Evolutionary conservation across 1,140 invertebrate genomes (phyloP).

Genomic region (Stenopsyche tienmushanensis): DNA sequence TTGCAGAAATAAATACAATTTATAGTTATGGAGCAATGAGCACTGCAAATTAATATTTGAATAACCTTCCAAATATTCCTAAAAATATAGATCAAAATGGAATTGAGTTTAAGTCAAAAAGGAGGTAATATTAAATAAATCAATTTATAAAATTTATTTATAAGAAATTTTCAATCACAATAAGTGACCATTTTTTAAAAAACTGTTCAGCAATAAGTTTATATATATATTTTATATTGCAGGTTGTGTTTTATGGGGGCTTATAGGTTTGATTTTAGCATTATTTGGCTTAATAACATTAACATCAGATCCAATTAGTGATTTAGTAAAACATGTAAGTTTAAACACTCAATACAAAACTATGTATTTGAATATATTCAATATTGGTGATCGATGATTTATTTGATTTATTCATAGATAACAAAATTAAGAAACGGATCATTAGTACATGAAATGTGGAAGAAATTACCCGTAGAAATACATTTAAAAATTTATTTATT

Average conservation of each 20-base stretch:
- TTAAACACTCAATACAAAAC: not conserved
- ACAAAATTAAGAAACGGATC: conserved; percentile 26
- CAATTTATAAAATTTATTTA: not conserved
- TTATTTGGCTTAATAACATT: conserved; percentile 8
- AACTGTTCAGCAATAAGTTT: too few species aligned
- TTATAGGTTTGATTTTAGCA: conserved; percentile 2
- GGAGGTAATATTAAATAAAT: not conserved
- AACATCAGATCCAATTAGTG: not conserved
- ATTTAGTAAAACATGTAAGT: not conserved
- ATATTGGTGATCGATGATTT: conserved; percentile 17
- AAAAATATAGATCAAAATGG: not conserved
- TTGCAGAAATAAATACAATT: too few species aligned
- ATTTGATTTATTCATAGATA: conserved; percentile 26
- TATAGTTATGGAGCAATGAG: too few species aligned
- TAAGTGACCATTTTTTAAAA: not conserved
- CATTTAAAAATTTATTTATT: conserved; percentile 78
- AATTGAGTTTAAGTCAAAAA: not conserved
- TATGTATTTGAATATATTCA: conserved; percentile 24
- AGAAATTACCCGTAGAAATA: conserved; percentile 45
- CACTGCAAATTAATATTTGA: too few species aligned
- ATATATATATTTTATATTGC: not conserved
- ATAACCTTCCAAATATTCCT: too few species aligned
- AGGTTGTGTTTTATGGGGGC: conserved; percentile 14
- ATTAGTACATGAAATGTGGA: conserved; percentile 22
- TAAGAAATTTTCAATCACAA: not conserved